Base-by-base conservation (phyloP, 2,113 vertebrate species). In the Tenebrosternarchus preto region DNA sequence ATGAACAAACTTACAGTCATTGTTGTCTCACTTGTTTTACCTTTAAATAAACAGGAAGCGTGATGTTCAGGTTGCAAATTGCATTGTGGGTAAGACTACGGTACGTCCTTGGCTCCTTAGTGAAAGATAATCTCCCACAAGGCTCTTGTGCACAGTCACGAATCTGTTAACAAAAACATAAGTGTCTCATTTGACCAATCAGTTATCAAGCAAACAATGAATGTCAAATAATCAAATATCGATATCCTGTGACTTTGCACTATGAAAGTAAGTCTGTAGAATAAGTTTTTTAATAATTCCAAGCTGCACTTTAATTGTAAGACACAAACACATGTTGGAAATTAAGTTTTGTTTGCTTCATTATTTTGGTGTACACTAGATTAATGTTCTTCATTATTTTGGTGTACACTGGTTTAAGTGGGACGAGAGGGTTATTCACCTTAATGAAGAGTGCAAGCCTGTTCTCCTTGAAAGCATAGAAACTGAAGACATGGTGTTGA, bases 51-150 rank as follows among this genome's bases (percentile, higher is more conserved):
- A 88, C 33, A 70, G 92, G 93, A 63, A 99, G 92, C 31, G 95
- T 98, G 89, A 99, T 98, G 90, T 99, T 99, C 78, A 99, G 92
- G 88, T 98, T 99, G 90, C 98, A 99, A 89, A 99, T 98, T 72
- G 98, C 97, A 88, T 95, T 97, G 86, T 96, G 96, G 87, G 96
- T 95, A 56, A 99, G 92, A 86, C 95, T 97, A 84, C 97, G 93
- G 31, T 97, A 96, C 0, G 95, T 97, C 84, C 97, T 96, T 2
- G 97, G 96, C 77, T 99, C 98, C 90, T 98, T 99, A 88, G 96
- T 98, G 87, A 99, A 99, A 0, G 97, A 98, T 39, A 99, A 89
- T 61, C 97, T 93, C 67, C 98, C 98, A 11, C 98, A 98, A n/a
- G 98, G 94, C 78, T 99, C 97, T 90, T 99, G 98, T 57, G 97